Conservation (phyloP, 2,113 vertebrate species). For the Eptatretus burgeri region DNA sequence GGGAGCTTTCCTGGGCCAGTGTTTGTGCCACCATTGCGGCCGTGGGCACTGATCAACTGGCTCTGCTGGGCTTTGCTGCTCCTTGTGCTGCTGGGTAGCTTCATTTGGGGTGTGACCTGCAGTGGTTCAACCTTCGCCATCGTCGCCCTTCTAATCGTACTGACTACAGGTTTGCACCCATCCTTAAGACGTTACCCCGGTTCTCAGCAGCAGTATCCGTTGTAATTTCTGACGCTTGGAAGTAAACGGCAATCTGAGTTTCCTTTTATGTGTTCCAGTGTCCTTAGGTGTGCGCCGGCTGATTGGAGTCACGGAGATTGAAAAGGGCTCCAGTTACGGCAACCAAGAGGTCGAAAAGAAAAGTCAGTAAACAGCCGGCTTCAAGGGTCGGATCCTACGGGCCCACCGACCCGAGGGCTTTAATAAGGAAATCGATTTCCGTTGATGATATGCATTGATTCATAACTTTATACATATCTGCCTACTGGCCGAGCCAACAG, state of each 20-base stretch:
- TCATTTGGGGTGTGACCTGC: conserved; percentile 50
- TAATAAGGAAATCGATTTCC: background rate
- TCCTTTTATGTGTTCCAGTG: conserved; percentile 20
- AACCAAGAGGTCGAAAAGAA: conserved; percentile 56
- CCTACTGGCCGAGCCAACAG: no score
- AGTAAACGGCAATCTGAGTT: background rate
- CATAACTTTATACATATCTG: background rate
- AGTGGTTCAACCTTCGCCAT: conserved; percentile 82
- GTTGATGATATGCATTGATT: conserved; percentile 6
- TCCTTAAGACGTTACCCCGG: background rate
- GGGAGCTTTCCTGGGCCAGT: conserved; percentile 46
- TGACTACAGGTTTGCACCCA: conserved; percentile 55
- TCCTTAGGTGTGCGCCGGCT: conserved; percentile 79
- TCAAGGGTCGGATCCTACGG: background rate
- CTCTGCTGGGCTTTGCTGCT: conserved; percentile 71
- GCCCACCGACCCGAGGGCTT: background rate
- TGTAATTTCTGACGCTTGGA: background rate
- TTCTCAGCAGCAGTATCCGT: no score
- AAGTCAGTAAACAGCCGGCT: background rate
- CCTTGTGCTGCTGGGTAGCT: conserved; percentile 71
- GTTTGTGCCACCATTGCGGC: conserved; percentile 34
- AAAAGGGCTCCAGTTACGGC: conserved; percentile 88
- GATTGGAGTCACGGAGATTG: conserved; percentile 87
- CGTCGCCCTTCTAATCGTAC: conserved; percentile 54
- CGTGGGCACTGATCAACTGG: conserved; percentile 77